A percentile compares a stretch with the other conserved stretches of the same genome.
Evolutionary conservation across 2,888 invertebrate species (phyloP).

Genomic region (Acanthosoma haemorrhoidale): DNA sequence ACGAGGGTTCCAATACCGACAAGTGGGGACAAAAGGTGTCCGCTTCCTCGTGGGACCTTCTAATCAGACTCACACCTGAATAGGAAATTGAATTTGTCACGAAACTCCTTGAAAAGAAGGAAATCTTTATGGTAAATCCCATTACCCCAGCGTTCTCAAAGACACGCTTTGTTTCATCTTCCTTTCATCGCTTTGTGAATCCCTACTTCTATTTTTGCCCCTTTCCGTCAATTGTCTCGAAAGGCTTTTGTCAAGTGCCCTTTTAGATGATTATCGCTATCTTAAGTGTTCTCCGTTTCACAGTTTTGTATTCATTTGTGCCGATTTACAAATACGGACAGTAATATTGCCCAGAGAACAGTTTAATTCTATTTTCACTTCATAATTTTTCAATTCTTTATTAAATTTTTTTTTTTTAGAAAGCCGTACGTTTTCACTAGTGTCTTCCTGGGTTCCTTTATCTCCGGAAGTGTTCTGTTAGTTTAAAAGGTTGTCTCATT

Average conservation of each 20-base stretch:
- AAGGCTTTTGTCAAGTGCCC: not conserved
- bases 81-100: constrained; percentile 13
- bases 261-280: not conserved
- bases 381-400: too few species aligned
- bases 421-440: too few species aligned
- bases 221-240: not conserved
- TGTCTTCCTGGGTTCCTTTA: too few species aligned
- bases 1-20: not conserved
- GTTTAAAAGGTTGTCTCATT: too few species aligned
- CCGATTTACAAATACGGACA: too few species aligned
- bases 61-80: not conserved
- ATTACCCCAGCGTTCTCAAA: not conserved
- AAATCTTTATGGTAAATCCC: constrained; percentile 10
- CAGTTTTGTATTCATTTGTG: too few species aligned
- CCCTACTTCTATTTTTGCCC: not conserved
- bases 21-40: not conserved
- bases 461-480: too few species aligned
- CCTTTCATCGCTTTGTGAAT: not conserved
- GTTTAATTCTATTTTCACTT: too few species aligned
- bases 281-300: not conserved
- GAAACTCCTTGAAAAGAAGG: not conserved
- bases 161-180: not conserved
- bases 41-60: not conserved
- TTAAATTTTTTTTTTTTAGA: too few species aligned
- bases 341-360: too few species aligned